Base-by-base conservation (phyloP, 2,797 vertebrate species). In the Gastrophryne carolinensis region DNA sequence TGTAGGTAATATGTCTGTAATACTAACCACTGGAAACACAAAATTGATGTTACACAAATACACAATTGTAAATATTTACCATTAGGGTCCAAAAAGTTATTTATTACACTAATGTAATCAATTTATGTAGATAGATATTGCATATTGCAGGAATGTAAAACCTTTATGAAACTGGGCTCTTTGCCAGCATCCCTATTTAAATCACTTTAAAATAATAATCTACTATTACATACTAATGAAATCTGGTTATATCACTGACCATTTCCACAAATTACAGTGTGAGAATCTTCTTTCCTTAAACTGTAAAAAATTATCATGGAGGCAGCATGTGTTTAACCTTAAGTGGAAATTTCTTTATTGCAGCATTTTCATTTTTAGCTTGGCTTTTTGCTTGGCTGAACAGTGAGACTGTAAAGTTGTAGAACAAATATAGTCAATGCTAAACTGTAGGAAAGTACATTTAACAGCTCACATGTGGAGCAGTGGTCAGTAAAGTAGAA, bases 321-420 rank as follows among this genome's bases (percentile, higher is more conserved):
- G 24, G 5, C 39, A 64, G 17, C 39, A 4, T 19, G 23, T 64
- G 1, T 64, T 19, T 64, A 26, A 47, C 24, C n/a, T 5, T 7
- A 19, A n/a, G 9, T 21, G 10, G 12, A 49, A 17, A 47, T 29
- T 32, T 3, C 9, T 60, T 2, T 24, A 37, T 35, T 60, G 32
- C 27, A 57, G 29, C 37, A 10, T 24, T 41, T 63, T 63, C 24
- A 63, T 27, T 27, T 27, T 63, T 24, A 23, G 12, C 26, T 34
- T 11, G 27, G 44, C 27, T 27, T 49, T 47, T 64, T 49, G 61
- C 39, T 64, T 64, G 39, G 27, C 44, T 64, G 61, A 64, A 47
- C 61, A 47, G n/a, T 64, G 49, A 64, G 39, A 64, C 21, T 64
- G 61, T 64, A 47, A 30, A 64, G 39, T 64, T 47, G 21, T 29